Conservation (phyloP, 2,113 vertebrate species). For the Mus spicilegus region DNA sequence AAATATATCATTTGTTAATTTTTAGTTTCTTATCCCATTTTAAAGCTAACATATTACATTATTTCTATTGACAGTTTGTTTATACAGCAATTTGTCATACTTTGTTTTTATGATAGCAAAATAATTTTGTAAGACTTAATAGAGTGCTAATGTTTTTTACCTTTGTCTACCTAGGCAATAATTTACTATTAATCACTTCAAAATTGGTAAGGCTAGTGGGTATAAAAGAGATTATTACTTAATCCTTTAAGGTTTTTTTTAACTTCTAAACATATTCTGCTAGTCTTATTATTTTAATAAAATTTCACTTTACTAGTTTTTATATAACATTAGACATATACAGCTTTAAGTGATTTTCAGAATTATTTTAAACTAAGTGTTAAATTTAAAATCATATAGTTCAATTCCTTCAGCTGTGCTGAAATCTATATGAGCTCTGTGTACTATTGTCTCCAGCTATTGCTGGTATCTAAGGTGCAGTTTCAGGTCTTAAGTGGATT, state of each 20-base stretch:
- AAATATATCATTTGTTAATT: constrained; percentile 49
- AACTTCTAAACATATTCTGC: constrained; percentile 49
- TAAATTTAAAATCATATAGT: constrained; percentile 49
- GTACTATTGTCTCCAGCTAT: not conserved
- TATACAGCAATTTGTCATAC: constrained; percentile 24
- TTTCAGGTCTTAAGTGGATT: not conserved
- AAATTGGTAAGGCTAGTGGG: not conserved
- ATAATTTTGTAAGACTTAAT: constrained; percentile 17
- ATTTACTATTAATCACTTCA: constrained; percentile 16
- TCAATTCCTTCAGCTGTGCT: not conserved
- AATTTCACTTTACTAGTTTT: not conserved
- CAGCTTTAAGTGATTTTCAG: constrained; percentile 21
- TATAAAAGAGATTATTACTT: rapidly evolving
- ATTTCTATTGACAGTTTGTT: not conserved
- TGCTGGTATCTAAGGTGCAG: constrained; percentile 25
- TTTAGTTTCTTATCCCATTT: constrained; percentile 43
- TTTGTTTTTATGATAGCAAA: constrained; percentile 46
- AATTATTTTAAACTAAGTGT: constrained; percentile 7
- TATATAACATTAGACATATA: not conserved
- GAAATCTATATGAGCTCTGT: not conserved
- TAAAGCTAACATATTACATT: not conserved
- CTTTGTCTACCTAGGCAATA: constrained; percentile 14
- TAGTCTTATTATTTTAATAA: constrained; percentile 48
- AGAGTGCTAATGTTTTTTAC: not conserved
- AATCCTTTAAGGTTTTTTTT: constrained; percentile 44